Evolutionary conservation across 2,888 invertebrate species (phyloP), one percentile per base, ranked within the genome.

Genomic region (Melinaea menophilus): DNA sequence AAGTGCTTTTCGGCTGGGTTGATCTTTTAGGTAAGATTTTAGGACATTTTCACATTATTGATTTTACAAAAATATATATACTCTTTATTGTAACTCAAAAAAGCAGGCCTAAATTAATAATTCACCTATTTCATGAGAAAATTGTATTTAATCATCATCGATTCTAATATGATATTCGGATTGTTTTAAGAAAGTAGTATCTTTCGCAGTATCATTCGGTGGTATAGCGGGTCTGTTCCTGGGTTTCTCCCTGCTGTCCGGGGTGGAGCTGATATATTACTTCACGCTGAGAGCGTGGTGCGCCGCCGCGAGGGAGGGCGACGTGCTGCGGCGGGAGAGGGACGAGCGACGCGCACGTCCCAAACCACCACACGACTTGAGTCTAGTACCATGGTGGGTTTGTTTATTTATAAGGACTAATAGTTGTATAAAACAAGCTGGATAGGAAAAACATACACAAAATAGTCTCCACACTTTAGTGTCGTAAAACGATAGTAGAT

Each of bases 1-100:
- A 96, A 80, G 95, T 96, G 22, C 91, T 95, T 54, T 96, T 96
- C 77, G 96, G 96, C 62, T 95, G 95, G 95, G 95, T 96, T 0
- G 96, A 96, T 85, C 89, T 96, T 59, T 79, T 96, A 55, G 96
- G 94, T 93, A 81, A 82, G 82, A 71, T 35, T 55, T 11, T 11
- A 22, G 22, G 22, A 22, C 22, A 22, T 22, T 22, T 22, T 22
- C 22, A 22, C 22, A 22, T 22, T 22, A 22, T 22, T 22, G 22
- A 22, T 22, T 22, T 22, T 22, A 22, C 22, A 31, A 31, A n/a
- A 48, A n/a, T 45, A 33, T 34, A 7, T 47, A 13, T 58, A 34
- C 13, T 13, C 7, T 22, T 22, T 22, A 22, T 22, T 22, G 22
- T 22, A 22, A 22, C 22, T 22, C 22, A 22, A 22, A 22, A 22